Evolutionary conservation across 2,888 invertebrate genomes (phyloP), one percentile per base, ranked within the genome.

Genomic region (Aspidiotus destructor): DNA sequence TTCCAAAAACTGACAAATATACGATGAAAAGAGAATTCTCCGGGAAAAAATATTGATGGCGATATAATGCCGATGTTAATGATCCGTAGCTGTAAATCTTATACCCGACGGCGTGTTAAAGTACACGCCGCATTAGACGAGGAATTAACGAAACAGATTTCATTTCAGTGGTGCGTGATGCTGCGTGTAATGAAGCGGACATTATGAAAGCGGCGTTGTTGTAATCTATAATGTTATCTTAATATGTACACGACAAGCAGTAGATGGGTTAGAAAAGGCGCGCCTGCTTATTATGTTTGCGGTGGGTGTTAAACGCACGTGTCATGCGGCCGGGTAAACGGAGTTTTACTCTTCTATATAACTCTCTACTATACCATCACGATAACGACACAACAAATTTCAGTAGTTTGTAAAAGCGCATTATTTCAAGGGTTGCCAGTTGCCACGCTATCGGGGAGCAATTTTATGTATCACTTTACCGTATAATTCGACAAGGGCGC

Each of bases 281-380:
- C 65, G 65, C 65, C 65, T 65, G 65, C 65, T 65, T 65, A 65
- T 65, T 65, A 65, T 65, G 65, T 65, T 65, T 57, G 65, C 57
- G 65, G 65, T 65, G 65, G 65, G 65, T 65, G 65, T 65, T 65
- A 65, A 65, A 65, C 65, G 65, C 65, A 65, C 65, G 65, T 65
- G 65, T 65, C 65, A 65, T 65, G 57, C 65, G 65, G 58, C 65
- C 64, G 55, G 57, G 57, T 65, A 65, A 65, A 65, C 57, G 57
- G 57, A 57, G 57, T 65, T 65, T 65, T 28, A 6, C 41, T 61
- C 53, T 15, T 61, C 61, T 40, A 44, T 28, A 28, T 28, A 28
- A 28, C 28, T 28, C 57, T 40, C 54, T 11, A 13, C 13, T 9
- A 17, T 54, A 54, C 17, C 57, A 16, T 10, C 17, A 10, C 10